phyloP scores from a whole-genome alignment of 2,888 invertebrate species.

The Agelastica alni region DNA sequence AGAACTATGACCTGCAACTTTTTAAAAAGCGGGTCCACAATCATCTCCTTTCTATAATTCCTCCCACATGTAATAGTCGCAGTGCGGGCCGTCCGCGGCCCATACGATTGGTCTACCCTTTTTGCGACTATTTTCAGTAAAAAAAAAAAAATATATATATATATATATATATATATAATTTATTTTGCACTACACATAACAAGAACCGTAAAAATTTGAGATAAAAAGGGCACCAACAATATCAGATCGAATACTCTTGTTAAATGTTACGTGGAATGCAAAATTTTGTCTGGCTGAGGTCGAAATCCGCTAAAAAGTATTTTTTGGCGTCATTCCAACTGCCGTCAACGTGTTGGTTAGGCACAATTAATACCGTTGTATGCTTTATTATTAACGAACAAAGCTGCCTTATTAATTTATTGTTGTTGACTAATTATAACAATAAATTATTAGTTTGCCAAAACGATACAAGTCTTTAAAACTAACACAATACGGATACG shows the following conservation, averaged over 20 bases:
- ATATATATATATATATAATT: too few species aligned
- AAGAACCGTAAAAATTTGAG: too few species aligned
- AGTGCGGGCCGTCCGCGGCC: too few species aligned
- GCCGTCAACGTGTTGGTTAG: conserved; percentile 21
- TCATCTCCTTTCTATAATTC: too few species aligned
- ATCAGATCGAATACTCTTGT: conserved; percentile 11
- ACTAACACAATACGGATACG: not conserved
- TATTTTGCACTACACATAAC: too few species aligned
- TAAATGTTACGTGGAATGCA: conserved; percentile 17
- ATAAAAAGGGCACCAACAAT: not conserved
- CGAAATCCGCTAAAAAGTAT: conserved; percentile 21
- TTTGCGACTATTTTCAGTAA: too few species aligned
- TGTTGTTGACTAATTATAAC: conserved; percentile 13
- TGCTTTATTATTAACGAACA: conserved; percentile 20
- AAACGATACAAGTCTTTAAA: not conserved
- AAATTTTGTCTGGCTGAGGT: conserved; percentile 19
- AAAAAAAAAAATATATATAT: too few species aligned
- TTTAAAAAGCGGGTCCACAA: too few species aligned
- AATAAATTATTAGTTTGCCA: not conserved
- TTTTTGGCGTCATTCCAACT: conserved; percentile 14
- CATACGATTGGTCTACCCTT: too few species aligned
- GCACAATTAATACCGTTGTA: conserved; percentile 19
- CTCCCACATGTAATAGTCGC: too few species aligned
- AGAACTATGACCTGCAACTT: too few species aligned
- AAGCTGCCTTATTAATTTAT: conserved; percentile 14